Base-by-base conservation (phyloP, 2,888 invertebrate species). In the Pterobdella sp. region DNA sequence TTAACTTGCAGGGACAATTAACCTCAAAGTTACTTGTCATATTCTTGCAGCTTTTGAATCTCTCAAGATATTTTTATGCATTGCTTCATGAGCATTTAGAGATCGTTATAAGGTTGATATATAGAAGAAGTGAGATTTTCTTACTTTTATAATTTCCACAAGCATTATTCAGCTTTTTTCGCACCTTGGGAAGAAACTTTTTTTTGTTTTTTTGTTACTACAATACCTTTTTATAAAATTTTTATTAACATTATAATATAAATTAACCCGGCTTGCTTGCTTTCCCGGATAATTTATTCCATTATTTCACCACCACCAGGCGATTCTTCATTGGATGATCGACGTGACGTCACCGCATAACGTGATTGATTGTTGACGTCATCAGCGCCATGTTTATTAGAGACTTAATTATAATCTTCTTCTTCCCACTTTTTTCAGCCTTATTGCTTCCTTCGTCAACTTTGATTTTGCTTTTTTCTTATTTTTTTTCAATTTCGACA, bases 311-410 rank as follows among this genome's bases (percentile, higher is more conserved):
- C 31, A 52, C 49, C 52, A 49, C 1, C 69, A 1, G 69, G 31
- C 49, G 42, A 69, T 69, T 34, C 10, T 29, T 68, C 49, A 42
- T 42, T 26, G 68, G 49, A 42, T 42, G 42, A 69, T 49, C 52
- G 49, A 52, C 49, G 52, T 49, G 42, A 69, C 69, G 69, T 69
- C 69, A 69, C 31, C 42, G 31, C 42, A 69, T 31, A 49, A 69
- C 69, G 69, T 69, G 69, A 69, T 69, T 49, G 69, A 69, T 69
- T 69, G 29, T 1, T 49, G 49, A 69, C 37, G 32, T 31, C 49
- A n/a, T 31, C 52, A 49, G 29, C 26, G 69, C 69, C 69, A 69
- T 69, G 69, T 69, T 69, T 69, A 69, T 69, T 69, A 49, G 69
- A 42, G 52, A 69, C 52, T 69, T 31, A n/a, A 69, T 69, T 69